Base-by-base conservation (phyloP, 2,113 vertebrate genomes). In the Anarrhichthys ocellatus region DNA sequence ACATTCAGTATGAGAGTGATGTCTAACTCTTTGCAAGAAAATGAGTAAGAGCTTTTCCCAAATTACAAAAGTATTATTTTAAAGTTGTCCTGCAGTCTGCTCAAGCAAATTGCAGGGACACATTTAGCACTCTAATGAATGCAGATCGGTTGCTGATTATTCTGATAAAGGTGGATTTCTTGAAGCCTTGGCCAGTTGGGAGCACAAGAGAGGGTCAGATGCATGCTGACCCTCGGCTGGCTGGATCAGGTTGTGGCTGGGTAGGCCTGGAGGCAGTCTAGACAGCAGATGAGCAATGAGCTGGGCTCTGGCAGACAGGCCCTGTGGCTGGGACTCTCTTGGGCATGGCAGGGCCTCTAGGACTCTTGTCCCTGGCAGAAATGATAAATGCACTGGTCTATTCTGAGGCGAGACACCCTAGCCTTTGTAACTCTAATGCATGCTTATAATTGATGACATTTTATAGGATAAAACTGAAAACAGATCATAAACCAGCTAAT, bases 231-330 rank as follows among this genome's bases (percentile, higher is more conserved):
- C n/a, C n/a, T n/a, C n/a, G 66, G 50, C 46, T 56, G 40, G 38
- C 36, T 79, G 75, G 52, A 66, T 81, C 59, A 63, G 76, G 70
- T 69, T 78, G 77, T 36, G 79, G 78, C 80, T 71, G 72, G 61
- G 68, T 52, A 77, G 66, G 73, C 61, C 84, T 84, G 70, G 40
- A 92, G 85, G 80, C 81, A 69, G 90, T 93, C 93, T 91, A 91
- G 91, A 93, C 88, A 89, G 81, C 77, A 90, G 87, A 92, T 92
- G 90, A 94, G 81, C 72, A 82, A 87, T 87, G 75, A 87, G 73
- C 71, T 62, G 38, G 76, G 66, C 63, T 58, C 71, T 91, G 86
- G 88, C 89, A 89, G 68, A 82, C 61, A 67, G 64, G 46, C 24
- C 80, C 74, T 80, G 73, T 76, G 83, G 73, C 86, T 83, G 76